These are phyloP conservation scores for Lutjanus campechanus DNA, from an alignment of 2,797 vertebrate species.

Conservation along the genomic window DNA sequence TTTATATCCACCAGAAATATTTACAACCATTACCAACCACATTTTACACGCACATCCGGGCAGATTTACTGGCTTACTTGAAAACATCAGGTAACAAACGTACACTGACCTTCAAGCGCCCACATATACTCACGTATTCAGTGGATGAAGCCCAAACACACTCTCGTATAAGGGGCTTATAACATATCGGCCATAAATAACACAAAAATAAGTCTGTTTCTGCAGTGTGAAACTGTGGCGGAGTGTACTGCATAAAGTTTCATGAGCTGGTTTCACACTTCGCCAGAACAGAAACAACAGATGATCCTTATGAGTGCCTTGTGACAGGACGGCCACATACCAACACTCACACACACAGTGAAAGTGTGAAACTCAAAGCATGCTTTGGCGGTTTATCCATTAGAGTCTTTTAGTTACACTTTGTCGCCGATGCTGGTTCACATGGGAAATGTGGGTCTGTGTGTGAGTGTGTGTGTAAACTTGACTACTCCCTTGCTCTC, in stretches of 20 bases:
- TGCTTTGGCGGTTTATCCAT: conserved; percentile 46
- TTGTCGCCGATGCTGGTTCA: conserved; percentile 56
- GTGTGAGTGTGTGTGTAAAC: conserved; percentile 24
- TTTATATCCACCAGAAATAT: conserved; percentile 79
- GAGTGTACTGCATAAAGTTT: conserved; percentile 37
- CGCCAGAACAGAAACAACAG: conserved; percentile 35
- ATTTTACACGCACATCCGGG: conserved; percentile 59
- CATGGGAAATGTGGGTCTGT: conserved; percentile 68
- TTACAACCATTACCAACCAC: conserved; percentile 73
- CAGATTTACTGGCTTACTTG: conserved; percentile 51
- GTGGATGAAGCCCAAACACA: conserved; percentile 5
- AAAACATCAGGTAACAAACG: conserved; percentile 53
- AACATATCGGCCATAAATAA: conserved; percentile 14
- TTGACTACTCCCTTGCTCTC: conserved; percentile 46
- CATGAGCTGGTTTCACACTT: conserved; percentile 53
- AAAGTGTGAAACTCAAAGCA: conserved; percentile 44
- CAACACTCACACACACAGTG: conserved; percentile 24
- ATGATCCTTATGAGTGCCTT: conserved; percentile 49
- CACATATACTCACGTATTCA: conserved; percentile 13
- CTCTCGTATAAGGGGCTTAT: background rate
- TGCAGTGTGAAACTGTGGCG: conserved; percentile 10
- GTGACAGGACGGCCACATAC: conserved; percentile 52
- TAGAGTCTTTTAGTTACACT: conserved; percentile 61
- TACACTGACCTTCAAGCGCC: conserved; percentile 41
- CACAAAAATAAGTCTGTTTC: conserved; percentile 31